Evolutionary conservation across 2,888 invertebrate genomes (phyloP).

Genomic region (Agrypnus murinus): DNA sequence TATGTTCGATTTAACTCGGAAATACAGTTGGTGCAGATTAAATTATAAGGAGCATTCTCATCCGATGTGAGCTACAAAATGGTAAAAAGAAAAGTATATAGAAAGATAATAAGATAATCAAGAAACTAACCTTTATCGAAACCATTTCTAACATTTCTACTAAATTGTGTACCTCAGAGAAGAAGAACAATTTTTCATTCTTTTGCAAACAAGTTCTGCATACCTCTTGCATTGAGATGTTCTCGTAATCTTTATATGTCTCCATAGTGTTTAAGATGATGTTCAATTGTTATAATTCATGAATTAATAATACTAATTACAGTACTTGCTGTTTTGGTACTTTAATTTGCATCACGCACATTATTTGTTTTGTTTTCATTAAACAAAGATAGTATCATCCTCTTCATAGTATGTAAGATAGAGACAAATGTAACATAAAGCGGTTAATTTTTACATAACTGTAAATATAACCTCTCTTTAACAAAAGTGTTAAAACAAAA

Average conservation of each 20-base stretch:
- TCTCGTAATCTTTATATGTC: constrained; percentile 52
- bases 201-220: constrained; percentile 56
- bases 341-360: no score
- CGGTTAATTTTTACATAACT: no score
- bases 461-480: no score
- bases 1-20: constrained; percentile 58
- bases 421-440: no score
- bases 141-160: constrained; percentile 57
- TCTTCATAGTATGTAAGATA: no score
- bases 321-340: no score
- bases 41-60: constrained; percentile 54
- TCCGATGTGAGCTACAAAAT: constrained; percentile 51
- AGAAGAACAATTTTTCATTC: constrained; percentile 55
- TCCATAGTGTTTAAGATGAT: constrained; percentile 53
- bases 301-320: no score
- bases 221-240: constrained; percentile 57
- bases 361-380: no score
- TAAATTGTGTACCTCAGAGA: constrained; percentile 54
- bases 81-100: not conserved
- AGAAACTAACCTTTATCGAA: constrained; percentile 54
- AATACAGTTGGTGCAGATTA: constrained; percentile 55
- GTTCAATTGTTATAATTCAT: no score
- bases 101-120: not conserved
- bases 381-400: no score
- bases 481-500: no score